Base-by-base conservation (phyloP, 2,888 invertebrate species). In the Pemphredon lugubris region DNA sequence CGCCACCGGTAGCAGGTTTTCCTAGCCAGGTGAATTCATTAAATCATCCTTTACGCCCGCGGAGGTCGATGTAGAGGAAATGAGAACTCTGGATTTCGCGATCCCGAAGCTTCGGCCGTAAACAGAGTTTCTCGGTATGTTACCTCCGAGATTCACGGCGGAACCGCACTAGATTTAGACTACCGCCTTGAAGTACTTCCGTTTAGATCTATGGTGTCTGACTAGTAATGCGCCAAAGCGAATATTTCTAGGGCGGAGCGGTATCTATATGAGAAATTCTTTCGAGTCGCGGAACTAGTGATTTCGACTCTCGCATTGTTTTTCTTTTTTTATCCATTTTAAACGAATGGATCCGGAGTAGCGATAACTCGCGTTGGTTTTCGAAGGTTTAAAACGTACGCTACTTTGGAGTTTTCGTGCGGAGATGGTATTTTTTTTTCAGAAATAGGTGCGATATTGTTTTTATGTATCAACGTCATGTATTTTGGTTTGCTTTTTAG, bases 61-160 rank as follows among this genome's bases (percentile, higher is more conserved):
- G 40, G 37, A 47, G 70, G 64, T 68, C 69, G 69, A 70, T 73
- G 60, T 34, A 32, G 42, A 69, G 77, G 69, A 78, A 78, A 78
- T 69, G 76, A 71, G 74, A 69, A 79, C 64, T 47, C 69, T 34
- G 71, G 57, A 73, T 68, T 71, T 51, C 65, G 55, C 66, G 79
- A 79, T 71, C 51, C 60, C 47, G 59, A 65, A 45, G 59, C 47
- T 70, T 72, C 54, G 40, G 44, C 50, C 67, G 67, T 79, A 76
- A 79, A 78, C 76, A 79, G 70, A 79, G 75, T 75, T 78, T 75
- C 79, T 59, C 65, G 70, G 73, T 70, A 54, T 75, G 79, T 73
- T 79, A 68, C 79, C 70, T 57, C 67, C 55, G 60, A 70, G 75
- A 78, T 78, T 78, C 79, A 70, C 61, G 61, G 60, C 37, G 50